Base-by-base conservation (phyloP, 2,113 vertebrate genomes). In the Bujurquina vittata region DNA sequence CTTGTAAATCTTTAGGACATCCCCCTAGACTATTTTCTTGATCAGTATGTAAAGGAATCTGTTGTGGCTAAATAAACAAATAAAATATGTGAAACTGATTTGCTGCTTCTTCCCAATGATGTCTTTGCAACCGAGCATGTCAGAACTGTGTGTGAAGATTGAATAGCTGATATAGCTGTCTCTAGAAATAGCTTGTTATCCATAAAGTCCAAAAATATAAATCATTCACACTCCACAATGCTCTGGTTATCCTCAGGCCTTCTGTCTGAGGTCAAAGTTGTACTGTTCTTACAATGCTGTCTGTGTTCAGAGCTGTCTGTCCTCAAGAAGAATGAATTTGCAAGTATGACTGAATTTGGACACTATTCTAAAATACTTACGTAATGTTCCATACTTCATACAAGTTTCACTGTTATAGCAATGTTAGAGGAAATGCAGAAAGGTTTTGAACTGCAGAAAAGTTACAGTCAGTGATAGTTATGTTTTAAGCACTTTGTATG, bases 291-390 rank as follows among this genome's bases (percentile, higher is more conserved):
- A 86, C 78, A 86, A 37, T 17, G 26, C 57, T 26, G 23, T 52
- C 79, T 84, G 81, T 86, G 84, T 86, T 79, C 10, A 54, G n/a
- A 60, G 7, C 0, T 69, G 54, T 60, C 10, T 62, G 37, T 76
- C 54, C 18, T 10, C 22, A 2, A 52, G 14, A 83, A 83, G 69
- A 77, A 77, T 14, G 75, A 72, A 76, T 84, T 82, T 46, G 49
- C 12, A 69, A 63, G 33, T 69, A 57, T 86, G 43, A 69, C 65
- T 69, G 43, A 52, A 69, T 72, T 7, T 1, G 26, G 31, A 52
- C 26, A 54, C 26, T 54, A 18, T 52, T 72, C 26, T 10, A 52
- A 72, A 72, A 14, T 20, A 31, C 26, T 31, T 12, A 67, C 26
- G 46, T 31, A 54, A 20, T 26, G 31, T 1, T n/a, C 3, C 52